Evolutionary conservation across 2,113 vertebrate species (phyloP).

Genomic region (Pachycephala philippinensis): DNA sequence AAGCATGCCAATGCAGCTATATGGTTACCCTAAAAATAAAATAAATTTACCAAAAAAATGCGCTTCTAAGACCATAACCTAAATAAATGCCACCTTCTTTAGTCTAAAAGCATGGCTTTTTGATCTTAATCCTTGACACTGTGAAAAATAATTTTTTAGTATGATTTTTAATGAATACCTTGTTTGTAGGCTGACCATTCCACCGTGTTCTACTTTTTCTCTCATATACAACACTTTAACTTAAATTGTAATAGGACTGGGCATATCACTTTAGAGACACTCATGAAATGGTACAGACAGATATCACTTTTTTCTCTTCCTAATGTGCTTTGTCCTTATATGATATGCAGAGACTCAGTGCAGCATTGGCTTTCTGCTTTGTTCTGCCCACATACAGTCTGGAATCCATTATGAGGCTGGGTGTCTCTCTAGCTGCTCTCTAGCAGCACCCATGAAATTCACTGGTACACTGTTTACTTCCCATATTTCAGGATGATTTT

Average conservation of each 20-base stretch:
- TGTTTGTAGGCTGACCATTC: background rate
- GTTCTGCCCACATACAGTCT: background rate
- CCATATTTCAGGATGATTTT: background rate
- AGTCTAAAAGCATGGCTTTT: background rate
- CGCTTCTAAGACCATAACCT: background rate
- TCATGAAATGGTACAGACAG: background rate
- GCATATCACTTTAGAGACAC: background rate
- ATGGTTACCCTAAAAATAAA: background rate
- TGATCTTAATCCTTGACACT: background rate
- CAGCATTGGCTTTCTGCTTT: background rate
- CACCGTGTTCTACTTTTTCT: background rate
- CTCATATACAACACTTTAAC: background rate
- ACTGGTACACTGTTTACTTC: background rate
- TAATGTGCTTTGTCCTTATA: background rate
- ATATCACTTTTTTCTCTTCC: background rate
- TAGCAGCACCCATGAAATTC: background rate
- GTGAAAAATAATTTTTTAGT: background rate
- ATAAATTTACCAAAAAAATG: background rate
- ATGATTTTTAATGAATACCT: background rate
- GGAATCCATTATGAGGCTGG: background rate
- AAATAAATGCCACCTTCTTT: background rate
- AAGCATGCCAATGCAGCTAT: background rate
- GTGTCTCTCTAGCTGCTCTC: background rate
- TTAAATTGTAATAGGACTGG: background rate
- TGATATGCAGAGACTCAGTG: background rate